Base-by-base conservation (phyloP, 2,113 vertebrate genomes). In the Puffinus mauretanicus region DNA sequence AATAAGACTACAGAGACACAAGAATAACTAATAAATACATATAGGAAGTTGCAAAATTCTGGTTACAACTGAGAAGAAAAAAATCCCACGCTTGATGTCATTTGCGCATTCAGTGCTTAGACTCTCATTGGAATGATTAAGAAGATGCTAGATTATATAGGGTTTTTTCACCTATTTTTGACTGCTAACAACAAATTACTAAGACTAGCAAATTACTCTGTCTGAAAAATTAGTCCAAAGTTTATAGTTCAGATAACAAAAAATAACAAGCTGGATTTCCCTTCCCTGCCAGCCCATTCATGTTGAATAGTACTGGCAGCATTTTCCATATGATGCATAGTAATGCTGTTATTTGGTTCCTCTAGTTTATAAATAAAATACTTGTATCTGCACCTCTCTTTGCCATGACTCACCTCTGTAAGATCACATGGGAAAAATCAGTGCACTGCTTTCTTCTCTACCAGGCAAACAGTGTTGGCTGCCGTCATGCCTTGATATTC, bases 281-380 rank as follows among this genome's bases (percentile, higher is more conserved):
- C 34, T 75, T 95, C 22, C 22, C 30, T 66, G 61, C 42, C 42
- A 84, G 16, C 14, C 40, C 6, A 7, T 18, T 82, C 0, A 0
- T 58, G 32, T 46, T 44, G 16, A 47, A 30, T 32, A 76, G 66
- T 11, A 65, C 18, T 2, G 11, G 20, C 18, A 87, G 49, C 30
- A 20, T 88, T 93, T 80, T 72, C 36, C 25, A 8, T 18, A 4
- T 15, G 22, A 55, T 52, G 36, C 32, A 27, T 5, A 44, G 38
- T 30, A 67, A 82, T 49, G 29, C 57, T 92, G 30, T 62, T 72
- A 34, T 14, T 72, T 76, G 36, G 11, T 36, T 75, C 47, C 24
- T 79, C 55, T 58, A 32, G 32, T 72, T 90, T 72, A 69, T 70
- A 83, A 86, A 86, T 67, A 42, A 87, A 95, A 72, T 44, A 69